Evolutionary conservation across 2,888 invertebrate genomes (phyloP).

Genomic region (Dicycla oo): DNA sequence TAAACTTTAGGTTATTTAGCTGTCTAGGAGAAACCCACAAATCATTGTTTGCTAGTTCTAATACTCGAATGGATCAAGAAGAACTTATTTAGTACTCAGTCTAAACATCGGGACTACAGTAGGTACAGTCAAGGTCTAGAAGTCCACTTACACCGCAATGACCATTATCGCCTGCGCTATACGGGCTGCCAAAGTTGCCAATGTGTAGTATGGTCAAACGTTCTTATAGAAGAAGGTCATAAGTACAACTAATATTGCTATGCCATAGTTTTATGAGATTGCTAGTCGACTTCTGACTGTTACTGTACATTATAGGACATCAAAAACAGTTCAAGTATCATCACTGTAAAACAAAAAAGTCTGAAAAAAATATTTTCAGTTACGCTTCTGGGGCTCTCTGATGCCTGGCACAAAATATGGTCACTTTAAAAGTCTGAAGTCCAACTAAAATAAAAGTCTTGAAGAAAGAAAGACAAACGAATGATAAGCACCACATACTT

Average conservation of each 20-base stretch:
- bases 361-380: background rate
- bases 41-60: background rate
- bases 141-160: too few relatives aligned
- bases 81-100: background rate
- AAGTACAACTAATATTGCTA: too few relatives aligned
- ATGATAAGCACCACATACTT: background rate
- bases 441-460: background rate
- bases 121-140: too few relatives aligned
- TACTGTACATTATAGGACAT: too few relatives aligned
- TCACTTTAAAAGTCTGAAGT: background rate
- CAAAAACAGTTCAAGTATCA: too few relatives aligned
- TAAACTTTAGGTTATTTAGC: background rate
- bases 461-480: background rate
- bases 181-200: too few relatives aligned
- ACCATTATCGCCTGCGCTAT: too few relatives aligned
- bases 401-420: background rate
- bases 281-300: too few relatives aligned
- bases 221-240: too few relatives aligned
- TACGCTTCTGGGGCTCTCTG: background rate
- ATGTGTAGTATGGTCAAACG: too few relatives aligned
- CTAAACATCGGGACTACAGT: background rate
- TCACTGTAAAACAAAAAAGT: too few relatives aligned
- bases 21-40: slow-evolving; percentile 18
- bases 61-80: background rate
- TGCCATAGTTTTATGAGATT: too few relatives aligned